Base-by-base conservation (phyloP, 2,113 vertebrate genomes). In the Pterocles burchelli region DNA sequence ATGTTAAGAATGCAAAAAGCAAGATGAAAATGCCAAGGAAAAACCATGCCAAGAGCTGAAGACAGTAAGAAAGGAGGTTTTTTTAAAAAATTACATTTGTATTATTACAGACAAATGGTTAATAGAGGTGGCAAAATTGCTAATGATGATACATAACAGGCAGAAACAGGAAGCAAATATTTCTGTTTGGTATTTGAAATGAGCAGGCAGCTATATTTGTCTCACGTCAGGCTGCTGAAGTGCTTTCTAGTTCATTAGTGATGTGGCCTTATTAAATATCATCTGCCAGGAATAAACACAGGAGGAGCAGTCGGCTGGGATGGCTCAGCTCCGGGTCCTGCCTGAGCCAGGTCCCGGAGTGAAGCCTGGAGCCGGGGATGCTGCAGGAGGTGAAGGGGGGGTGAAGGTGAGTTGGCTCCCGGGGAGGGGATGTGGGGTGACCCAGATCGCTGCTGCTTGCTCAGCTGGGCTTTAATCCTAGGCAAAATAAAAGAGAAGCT, bases 131-230 rank as follows among this genome's bases (percentile, higher is more conserved):
- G 71, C 54, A 93, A 72, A 88, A 87, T 45, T 85, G 66, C 70
- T 90, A 61, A 90, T 94, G 89, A 89, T 95, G 91, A 87, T 94
- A 72, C 89, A 36, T 57, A 91, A 77, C 80, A 80, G 88, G 81
- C 74, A 88, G 85, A 89, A 88, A 75, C 38, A 88, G 55, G 68
- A 92, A 95, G 86, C 89, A 92, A 93, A 95, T 90, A 86, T 93
- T 92, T 93, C 81, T 94, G 77, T 92, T 92, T 92, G 84, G 87
- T 89, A 63, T 78, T 91, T 90, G 76, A 94, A 96, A 95, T 51
- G 89, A 96, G 80, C 94, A 94, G 72, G 82, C 95, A 82, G 91
- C 77, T 95, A 73, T 84, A 92, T 95, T 95, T 95, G 96, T 92
- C 84, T 95, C 94, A 84, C 4, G 2, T 85, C 7, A 5, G 80